These are phyloP conservation scores for Chironomus tepperi DNA, from an alignment of 1,140 invertebrate species.

Conservation along the genomic window DNA sequence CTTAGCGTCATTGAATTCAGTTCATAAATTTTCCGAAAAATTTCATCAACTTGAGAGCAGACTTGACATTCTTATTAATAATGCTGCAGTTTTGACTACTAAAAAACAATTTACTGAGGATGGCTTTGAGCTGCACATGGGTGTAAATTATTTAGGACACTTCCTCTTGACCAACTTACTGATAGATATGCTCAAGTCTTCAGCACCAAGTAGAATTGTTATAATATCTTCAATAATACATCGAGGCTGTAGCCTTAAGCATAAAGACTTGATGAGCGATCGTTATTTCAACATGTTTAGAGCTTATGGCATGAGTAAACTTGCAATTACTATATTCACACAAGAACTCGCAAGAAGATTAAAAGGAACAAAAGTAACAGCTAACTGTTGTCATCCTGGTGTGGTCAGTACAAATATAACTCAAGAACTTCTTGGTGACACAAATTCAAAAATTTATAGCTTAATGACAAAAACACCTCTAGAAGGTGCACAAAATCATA, in stretches of 20 bases:
- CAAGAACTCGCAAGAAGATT: constrained; percentile 50
- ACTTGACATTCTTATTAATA: constrained; percentile 82
- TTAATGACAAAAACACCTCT: constrained; percentile 30
- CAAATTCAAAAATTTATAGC: too few species aligned
- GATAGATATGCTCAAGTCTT: constrained; percentile 47
- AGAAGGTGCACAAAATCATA: constrained; percentile 36
- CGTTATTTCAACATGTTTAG: constrained; percentile 47
- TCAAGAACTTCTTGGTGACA: too few species aligned
- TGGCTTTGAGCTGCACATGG: constrained; percentile 73
- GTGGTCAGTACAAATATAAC: constrained; percentile 57
- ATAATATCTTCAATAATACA: too few species aligned
- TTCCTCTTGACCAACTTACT: constrained; percentile 76
- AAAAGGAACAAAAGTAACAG: constrained; percentile 50
- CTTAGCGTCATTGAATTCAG: constrained; percentile 67
- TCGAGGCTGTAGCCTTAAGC: constrained; percentile 35
- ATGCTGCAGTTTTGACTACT: constrained; percentile 75
- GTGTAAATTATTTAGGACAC: constrained; percentile 72
- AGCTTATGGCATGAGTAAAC: constrained; percentile 64
- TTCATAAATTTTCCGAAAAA: constrained; percentile 59
- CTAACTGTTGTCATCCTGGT: constrained; percentile 63
- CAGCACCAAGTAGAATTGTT: constrained; percentile 46
- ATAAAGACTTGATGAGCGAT: constrained; percentile 57
- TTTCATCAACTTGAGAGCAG: constrained; percentile 39
- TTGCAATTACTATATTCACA: constrained; percentile 66
- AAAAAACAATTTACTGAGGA: constrained; percentile 52